Conservation (phyloP, 2,113 vertebrate genomes). For the Nycticorax nycticorax region DNA sequence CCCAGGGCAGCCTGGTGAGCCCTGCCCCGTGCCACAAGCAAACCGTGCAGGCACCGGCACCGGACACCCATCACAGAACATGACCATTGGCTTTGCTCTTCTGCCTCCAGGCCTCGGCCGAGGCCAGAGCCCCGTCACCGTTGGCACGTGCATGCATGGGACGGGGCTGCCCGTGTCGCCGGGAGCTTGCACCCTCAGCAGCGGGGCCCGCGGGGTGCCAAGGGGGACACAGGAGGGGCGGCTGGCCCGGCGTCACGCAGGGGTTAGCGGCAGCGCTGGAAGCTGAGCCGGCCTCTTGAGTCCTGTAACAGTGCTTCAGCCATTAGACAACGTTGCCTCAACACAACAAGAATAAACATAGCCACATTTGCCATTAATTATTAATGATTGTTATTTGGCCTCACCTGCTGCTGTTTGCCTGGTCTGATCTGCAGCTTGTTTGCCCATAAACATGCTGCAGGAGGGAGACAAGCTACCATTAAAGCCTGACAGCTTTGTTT, state of each 20-base stretch:
- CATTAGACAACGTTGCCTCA: background rate
- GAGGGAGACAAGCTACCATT: conserved; percentile 68
- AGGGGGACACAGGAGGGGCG: fast-evolving
- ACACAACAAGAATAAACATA: conserved; percentile 37
- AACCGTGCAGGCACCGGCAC: background rate
- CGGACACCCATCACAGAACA: fast-evolving
- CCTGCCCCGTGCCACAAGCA: background rate
- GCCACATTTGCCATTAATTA: conserved; percentile 50
- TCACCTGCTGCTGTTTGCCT: conserved; percentile 68
- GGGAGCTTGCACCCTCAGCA: background rate
- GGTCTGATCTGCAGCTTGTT: conserved; percentile 67
- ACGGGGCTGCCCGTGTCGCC: fast-evolving
- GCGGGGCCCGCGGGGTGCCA: fast-evolving
- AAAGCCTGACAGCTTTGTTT: conserved; percentile 69
- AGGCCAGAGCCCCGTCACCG: background rate
- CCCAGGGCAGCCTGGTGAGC: background rate
- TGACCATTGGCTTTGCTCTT: background rate
- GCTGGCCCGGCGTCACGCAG: background rate
- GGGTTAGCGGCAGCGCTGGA: background rate
- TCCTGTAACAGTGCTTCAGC: conserved; percentile 16
- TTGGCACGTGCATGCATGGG: background rate
- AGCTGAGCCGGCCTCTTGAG: background rate
- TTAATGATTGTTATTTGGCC: conserved; percentile 42
- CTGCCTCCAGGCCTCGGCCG: background rate
- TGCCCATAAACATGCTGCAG: conserved; percentile 70